phyloP scores from a whole-genome alignment of 2,797 vertebrate species.

The Setipinna tenuifilis region DNA sequence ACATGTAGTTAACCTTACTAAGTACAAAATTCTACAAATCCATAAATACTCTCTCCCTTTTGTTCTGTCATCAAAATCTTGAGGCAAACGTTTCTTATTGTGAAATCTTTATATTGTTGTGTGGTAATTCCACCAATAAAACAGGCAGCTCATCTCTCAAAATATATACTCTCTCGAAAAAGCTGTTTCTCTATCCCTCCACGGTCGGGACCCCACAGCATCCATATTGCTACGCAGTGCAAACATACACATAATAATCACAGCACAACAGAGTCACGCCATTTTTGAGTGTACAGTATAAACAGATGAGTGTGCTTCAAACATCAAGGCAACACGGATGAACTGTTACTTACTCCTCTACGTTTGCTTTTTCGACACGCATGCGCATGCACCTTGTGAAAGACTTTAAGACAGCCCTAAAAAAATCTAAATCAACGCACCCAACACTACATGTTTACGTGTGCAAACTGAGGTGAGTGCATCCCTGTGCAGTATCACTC shows the following conservation, averaged over 20 bases:
- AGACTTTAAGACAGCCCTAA: neutral
- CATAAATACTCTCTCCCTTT: constrained; percentile 31
- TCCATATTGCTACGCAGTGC: constrained; percentile 62
- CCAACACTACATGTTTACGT: neutral
- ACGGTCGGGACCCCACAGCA: neutral
- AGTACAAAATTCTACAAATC: constrained; percentile 61
- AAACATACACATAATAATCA: constrained; percentile 57
- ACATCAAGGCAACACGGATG: constrained; percentile 32
- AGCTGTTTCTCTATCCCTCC: neutral
- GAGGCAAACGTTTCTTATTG: constrained; percentile 16
- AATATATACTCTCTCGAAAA: constrained; percentile 26
- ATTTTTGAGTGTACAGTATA: constrained; percentile 55
- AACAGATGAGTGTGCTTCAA: constrained; percentile 44
- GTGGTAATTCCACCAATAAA: neutral
- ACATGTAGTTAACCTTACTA: constrained; percentile 50
- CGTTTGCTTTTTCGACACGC: neutral
- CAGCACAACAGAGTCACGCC: constrained; percentile 54
- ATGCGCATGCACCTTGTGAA: constrained; percentile 12
- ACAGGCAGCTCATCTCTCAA: neutral
- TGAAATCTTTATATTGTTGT: neutral
- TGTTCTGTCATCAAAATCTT: constrained; percentile 3
- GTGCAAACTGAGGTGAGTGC: neutral
- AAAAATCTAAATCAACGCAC: neutral
- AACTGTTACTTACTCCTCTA: neutral
- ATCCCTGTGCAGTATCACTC: neutral